phyloP scores from a whole-genome alignment of 1,140 invertebrate species.

The Drosophila pseudoobscura region DNA sequence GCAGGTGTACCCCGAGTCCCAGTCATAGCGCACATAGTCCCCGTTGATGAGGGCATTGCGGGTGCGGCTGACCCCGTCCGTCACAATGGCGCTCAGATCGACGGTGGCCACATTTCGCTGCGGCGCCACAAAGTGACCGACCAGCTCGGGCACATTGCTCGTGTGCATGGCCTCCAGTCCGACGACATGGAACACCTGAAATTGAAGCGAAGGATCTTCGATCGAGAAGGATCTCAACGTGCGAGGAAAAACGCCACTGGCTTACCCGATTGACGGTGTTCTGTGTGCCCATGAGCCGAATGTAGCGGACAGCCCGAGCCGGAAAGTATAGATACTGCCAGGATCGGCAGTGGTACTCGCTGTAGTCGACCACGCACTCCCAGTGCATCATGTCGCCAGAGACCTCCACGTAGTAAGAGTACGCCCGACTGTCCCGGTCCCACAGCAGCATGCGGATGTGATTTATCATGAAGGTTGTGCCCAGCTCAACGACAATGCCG shows the following conservation, averaged over 20 bases:
- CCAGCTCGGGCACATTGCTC: slow-evolving; percentile 89
- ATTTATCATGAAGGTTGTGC: slow-evolving; percentile 95
- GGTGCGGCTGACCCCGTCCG: slow-evolving; percentile 96
- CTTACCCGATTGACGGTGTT: slow-evolving; percentile 96
- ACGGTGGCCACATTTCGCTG: slow-evolving; percentile 96
- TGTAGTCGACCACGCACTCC: slow-evolving; percentile 96
- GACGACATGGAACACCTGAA: slow-evolving; percentile 95
- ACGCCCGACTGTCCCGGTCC: slow-evolving; percentile 96
- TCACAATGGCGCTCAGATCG: slow-evolving; percentile 93
- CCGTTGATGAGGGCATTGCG: slow-evolving; percentile 98
- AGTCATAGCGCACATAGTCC: slow-evolving; percentile 97
- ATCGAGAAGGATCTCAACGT: too few relatives aligned
- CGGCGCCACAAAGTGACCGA: slow-evolving; percentile 93
- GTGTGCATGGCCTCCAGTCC: slow-evolving; percentile 95
- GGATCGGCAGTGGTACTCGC: slow-evolving; percentile 95
- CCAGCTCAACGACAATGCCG: slow-evolving; percentile 94
- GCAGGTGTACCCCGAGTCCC: slow-evolving; percentile 98
- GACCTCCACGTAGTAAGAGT: slow-evolving; percentile 98
- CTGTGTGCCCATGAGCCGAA: slow-evolving; percentile 96
- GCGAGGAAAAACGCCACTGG: too few relatives aligned
- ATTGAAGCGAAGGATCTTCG: slow-evolving; percentile 19
- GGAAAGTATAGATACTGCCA: slow-evolving; percentile 98
- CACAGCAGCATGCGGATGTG: slow-evolving; percentile 96
- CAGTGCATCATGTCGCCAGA: slow-evolving; percentile 98
- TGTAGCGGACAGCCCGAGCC: slow-evolving; percentile 93